phyloP scores from a whole-genome alignment of 2,797 vertebrate species.

The Spheniscus humboldti region DNA sequence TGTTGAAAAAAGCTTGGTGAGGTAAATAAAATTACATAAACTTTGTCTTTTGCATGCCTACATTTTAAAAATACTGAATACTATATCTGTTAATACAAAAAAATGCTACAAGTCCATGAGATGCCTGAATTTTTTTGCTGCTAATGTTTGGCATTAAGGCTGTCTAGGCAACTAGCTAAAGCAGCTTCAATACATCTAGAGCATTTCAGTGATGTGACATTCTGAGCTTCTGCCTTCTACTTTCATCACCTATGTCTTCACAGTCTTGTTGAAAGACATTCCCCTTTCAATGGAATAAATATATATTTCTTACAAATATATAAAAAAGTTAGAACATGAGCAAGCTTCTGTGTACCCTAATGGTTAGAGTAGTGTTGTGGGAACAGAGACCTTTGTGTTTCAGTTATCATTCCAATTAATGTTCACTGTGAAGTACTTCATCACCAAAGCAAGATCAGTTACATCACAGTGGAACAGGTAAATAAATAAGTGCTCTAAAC shows the following conservation, averaged over 20 bases:
- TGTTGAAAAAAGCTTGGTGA: not conserved
- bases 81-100: not conserved
- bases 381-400: not conserved
- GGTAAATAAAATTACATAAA: not conserved
- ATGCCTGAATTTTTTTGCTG: not conserved
- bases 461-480: not conserved
- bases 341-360: not conserved
- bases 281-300: not conserved
- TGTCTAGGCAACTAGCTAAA: not conserved
- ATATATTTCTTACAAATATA: not conserved
- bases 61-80: not conserved
- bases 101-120: not conserved
- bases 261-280: not conserved
- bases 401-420: not conserved
- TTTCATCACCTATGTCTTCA: not conserved
- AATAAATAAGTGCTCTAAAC: not conserved
- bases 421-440: not conserved
- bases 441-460: not conserved
- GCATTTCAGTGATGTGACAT: not conserved
- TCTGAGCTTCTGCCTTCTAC: not conserved
- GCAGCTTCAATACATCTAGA: not conserved
- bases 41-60: not conserved
- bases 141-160: not conserved
- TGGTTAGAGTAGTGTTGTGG: rapidly evolving
- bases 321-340: not conserved